A percentile compares a stretch with the other conserved stretches of the same genome.
phyloP scores from a whole-genome alignment of 2,113 vertebrate species.

The Cyprinus carpio region DNA sequence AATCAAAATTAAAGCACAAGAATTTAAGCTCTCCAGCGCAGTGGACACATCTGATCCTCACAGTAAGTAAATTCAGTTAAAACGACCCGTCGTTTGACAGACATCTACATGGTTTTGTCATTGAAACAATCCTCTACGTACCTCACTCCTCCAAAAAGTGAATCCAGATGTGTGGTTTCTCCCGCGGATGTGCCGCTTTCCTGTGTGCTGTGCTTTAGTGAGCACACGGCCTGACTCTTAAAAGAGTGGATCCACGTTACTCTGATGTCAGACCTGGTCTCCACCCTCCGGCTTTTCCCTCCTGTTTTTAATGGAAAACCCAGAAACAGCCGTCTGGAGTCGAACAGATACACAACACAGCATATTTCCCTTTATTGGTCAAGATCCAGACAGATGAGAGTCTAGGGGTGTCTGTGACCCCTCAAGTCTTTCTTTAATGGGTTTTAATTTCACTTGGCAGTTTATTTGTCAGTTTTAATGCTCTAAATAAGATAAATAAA shows the following conservation, averaged over 20 bases:
- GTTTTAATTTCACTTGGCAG: neutral
- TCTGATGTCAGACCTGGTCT: slow-evolving; percentile 44
- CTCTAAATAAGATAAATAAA: neutral
- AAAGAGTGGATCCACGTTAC: neutral
- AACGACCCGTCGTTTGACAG: neutral
- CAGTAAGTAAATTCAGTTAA: neutral
- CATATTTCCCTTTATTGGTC: neutral
- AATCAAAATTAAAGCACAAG: neutral
- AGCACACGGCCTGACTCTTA: slow-evolving; percentile 28
- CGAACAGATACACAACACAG: neutral
- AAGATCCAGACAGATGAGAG: neutral
- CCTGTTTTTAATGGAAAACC: neutral
- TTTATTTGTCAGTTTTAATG: neutral
- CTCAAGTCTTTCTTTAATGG: neutral
- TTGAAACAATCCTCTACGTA: neutral
- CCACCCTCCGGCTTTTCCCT: slow-evolving; percentile 9
- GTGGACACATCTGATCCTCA: too few species aligned
- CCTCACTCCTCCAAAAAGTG: slow-evolving; percentile 22
- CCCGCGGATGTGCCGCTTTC: neutral
- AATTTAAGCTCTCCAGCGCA: neutral
- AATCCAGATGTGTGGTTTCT: slow-evolving; percentile 35
- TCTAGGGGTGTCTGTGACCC: neutral
- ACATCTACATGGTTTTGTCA: neutral
- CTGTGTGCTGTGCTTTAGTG: slow-evolving; percentile 1
- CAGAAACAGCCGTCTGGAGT: neutral